Base-by-base conservation (phyloP, 2,888 invertebrate species). In the Drosophila prostipennis region DNA sequence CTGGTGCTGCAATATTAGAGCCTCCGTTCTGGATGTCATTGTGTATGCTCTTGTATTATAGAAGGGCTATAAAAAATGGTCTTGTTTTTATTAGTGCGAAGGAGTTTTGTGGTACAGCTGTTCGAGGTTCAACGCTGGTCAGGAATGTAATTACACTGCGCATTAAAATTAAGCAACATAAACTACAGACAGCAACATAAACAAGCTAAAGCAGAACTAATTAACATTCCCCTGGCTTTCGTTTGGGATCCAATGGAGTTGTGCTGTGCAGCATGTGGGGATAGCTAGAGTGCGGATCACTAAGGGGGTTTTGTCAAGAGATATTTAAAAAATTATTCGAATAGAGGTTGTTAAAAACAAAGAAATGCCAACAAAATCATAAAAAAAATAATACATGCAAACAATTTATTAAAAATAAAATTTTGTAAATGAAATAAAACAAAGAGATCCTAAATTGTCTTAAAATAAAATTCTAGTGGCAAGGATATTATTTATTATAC, bases 111-210 rank as follows among this genome's bases (percentile, higher is more conserved):
- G 53, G 29, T 40, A 10, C 64, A 43, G 45, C 51, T 48, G 53
- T 42, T 29, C 26, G 60, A 19, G 37, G 29, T 19, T 54, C 53
- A 29, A 40, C 40, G 29, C 52, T 51, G 46, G 48, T 43, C 43
- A 60, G 56, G 46, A 76, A 80, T 78, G 78, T 76, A 67, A 78
- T 71, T 69, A 64, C 67, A 63, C 40, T 39, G 56, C 54, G 70
- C 75, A 79, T 74, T 67, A 74, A 77, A 73, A 79, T 72, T 72
- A 76, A 65, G 68, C 65, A 70, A 59, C 72, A 72, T 69, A 63
- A 72, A 69, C 45, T 55, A 37, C 65, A 59, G 29, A 29, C 51
- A 54, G 36, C 43, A 43, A 23, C 64, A 58, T 51, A 58, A 64
- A 43, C 58, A 64, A 39, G 58, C 58, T 51, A 45, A 43, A 37